phyloP scores from a whole-genome alignment of 2,888 invertebrate species.

The Sphaerophoria taeniata region DNA sequence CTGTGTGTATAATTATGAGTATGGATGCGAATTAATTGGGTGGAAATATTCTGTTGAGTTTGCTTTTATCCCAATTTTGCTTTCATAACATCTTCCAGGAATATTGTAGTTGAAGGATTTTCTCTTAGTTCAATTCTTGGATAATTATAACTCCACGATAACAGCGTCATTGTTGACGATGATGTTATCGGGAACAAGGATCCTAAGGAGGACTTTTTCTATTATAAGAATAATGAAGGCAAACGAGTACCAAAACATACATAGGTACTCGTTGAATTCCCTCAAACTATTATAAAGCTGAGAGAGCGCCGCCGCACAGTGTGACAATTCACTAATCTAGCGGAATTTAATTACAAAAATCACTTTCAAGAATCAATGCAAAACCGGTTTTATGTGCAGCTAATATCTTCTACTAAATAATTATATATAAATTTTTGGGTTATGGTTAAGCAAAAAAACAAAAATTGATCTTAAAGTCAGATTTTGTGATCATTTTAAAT shows the following conservation, averaged over 20 bases:
- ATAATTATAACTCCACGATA: conserved; percentile 44
- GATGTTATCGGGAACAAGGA: conserved; percentile 53
- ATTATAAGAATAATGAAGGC: not conserved
- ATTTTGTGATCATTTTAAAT: too few species aligned
- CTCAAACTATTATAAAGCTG: conserved; percentile 1
- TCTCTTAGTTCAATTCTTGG: conserved; percentile 1
- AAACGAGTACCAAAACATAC: too few species aligned
- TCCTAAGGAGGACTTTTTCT: not conserved
- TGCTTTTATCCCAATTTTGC: conserved; percentile 64
- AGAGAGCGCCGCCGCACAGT: too few species aligned
- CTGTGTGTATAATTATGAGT: conserved; percentile 58
- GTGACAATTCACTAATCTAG: too few species aligned
- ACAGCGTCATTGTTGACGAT: conserved; percentile 54
- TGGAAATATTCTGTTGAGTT: conserved; percentile 67
- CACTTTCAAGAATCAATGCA: too few species aligned
- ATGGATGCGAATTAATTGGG: conserved; percentile 70
- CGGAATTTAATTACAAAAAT: too few species aligned
- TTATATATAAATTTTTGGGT: too few species aligned
- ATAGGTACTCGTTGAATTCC: too few species aligned
- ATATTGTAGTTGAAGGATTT: not conserved
- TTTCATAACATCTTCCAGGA: conserved; percentile 17
- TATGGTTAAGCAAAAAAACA: too few species aligned
- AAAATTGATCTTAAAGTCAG: too few species aligned
- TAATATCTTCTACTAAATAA: too few species aligned
- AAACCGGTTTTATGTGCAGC: too few species aligned